These are phyloP conservation scores for Mythimna albipuncta DNA, from an alignment of 2,888 invertebrate genomes.

Conservation along the genomic window DNA sequence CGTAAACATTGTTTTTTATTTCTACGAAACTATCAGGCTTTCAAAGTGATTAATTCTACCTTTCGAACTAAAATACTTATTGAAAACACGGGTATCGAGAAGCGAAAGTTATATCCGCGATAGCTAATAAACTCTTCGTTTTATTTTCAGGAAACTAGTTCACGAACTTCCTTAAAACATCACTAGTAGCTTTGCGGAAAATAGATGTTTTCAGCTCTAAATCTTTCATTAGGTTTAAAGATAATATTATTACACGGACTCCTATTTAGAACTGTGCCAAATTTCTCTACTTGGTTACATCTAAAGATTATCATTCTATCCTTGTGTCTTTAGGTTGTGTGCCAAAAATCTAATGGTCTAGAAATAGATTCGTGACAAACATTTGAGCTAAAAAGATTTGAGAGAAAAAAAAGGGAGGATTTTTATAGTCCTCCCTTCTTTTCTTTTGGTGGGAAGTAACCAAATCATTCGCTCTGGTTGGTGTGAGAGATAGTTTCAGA, in stretches of 20 bases:
- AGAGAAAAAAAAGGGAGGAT: no score
- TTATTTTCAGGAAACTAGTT: constrained; percentile 49
- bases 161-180: constrained; percentile 31
- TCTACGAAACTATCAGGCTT: background rate
- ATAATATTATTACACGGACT: constrained; percentile 30
- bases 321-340: constrained; percentile 12
- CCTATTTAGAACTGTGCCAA: constrained; percentile 31
- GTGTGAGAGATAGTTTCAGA: no score
- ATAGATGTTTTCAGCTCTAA: constrained; percentile 25
- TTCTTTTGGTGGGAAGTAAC: no score
- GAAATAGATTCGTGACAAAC: constrained; percentile 21
- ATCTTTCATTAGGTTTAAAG: constrained; percentile 37
- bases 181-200: constrained; percentile 25
- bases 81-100: constrained; percentile 39
- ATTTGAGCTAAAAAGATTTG: background rate
- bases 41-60: constrained; percentile 29
- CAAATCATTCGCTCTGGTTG: no score
- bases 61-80: constrained; percentile 44
- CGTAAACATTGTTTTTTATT: background rate
- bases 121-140: constrained; percentile 52
- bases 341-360: constrained; percentile 42
- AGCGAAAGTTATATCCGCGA: constrained; percentile 42
- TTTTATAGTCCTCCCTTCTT: background rate
- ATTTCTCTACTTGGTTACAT: constrained; percentile 17
- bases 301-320: constrained; percentile 11